Evolutionary conservation across 53 echinoderm and acorn worm genomes (phyloP).

Genomic region (Henricia sp.): DNA sequence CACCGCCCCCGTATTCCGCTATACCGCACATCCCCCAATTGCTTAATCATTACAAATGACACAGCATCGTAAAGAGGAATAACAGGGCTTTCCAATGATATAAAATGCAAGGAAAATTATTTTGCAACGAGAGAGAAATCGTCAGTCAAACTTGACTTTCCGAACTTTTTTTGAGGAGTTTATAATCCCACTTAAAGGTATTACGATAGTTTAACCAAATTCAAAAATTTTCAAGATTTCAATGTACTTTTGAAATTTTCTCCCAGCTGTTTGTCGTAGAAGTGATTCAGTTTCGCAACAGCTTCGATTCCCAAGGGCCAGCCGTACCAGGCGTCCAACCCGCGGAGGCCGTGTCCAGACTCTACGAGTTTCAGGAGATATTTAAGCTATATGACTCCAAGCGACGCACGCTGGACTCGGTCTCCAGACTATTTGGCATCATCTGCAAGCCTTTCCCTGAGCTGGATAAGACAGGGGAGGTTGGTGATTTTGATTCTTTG

Average conservation of each 20-base stretch:
- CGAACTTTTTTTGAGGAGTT: no score
- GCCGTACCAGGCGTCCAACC: slow-evolving; percentile 98
- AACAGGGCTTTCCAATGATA: no score
- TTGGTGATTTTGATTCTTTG: slow-evolving; percentile 3
- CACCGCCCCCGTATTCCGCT: no score
- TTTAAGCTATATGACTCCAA: slow-evolving; percentile 97
- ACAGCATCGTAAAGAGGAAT: no score
- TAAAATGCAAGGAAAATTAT: no score
- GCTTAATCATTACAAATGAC: no score
- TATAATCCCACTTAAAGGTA: no score
- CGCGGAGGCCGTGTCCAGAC: slow-evolving; percentile 91
- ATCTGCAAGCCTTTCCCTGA: slow-evolving; percentile 97
- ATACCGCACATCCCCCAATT: no score
- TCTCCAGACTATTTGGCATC: slow-evolving; percentile 98
- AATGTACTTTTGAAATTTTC: not conserved
- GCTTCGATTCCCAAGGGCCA: slow-evolving; percentile 98
- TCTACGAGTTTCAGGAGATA: slow-evolving; percentile 97
- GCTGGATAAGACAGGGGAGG: slow-evolving; percentile 89
- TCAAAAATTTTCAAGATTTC: no score
- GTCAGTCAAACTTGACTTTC: no score
- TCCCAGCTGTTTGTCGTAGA: slow-evolving; percentile 95
- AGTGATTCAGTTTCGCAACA: slow-evolving; percentile 98
- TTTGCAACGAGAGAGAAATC: no score
- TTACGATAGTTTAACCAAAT: no score
- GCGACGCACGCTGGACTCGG: slow-evolving; percentile 93